These are phyloP conservation scores for Drosophila antonietae DNA, from an alignment of 2,888 invertebrate species.

Conservation along the genomic window DNA sequence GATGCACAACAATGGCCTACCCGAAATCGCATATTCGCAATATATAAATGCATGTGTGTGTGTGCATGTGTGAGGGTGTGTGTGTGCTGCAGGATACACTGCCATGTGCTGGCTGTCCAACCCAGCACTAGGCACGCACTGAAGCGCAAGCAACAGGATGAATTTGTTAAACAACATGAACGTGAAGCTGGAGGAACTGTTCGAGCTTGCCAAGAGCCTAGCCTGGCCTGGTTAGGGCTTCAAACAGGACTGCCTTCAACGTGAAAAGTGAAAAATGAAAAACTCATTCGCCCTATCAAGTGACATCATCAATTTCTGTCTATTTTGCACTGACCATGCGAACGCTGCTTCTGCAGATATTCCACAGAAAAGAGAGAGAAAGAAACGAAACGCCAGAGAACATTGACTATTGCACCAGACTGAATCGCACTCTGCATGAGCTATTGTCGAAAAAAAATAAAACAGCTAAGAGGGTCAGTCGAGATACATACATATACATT, in stretches of 20 bases:
- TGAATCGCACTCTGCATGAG: constrained; percentile 19
- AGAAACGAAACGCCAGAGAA: constrained; percentile 28
- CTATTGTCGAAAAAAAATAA: too few relatives aligned
- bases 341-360: constrained; percentile 31
- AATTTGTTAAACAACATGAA: constrained; percentile 76
- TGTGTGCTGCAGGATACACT: constrained; percentile 40
- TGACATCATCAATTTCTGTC: constrained; percentile 82
- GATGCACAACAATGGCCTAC: constrained; percentile 74
- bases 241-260: background rate
- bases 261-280: constrained; percentile 77
- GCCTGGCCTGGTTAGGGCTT: background rate
- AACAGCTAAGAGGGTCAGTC: too few relatives aligned
- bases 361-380: constrained; percentile 12
- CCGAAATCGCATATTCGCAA: constrained; percentile 46
- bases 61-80: constrained; percentile 1
- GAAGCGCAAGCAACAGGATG: constrained; percentile 77
- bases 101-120: constrained; percentile 56
- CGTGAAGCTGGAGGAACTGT: constrained; percentile 24
- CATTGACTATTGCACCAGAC: constrained; percentile 44
- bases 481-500: too few relatives aligned
- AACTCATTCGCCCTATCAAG: constrained; percentile 81
- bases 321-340: constrained; percentile 68
- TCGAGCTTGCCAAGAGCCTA: background rate
- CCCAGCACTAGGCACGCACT: constrained; percentile 57
- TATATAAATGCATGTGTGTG: constrained; percentile 1